Base-by-base conservation (phyloP, 23 tunicate species). In the Ciona savignyi region DNA sequence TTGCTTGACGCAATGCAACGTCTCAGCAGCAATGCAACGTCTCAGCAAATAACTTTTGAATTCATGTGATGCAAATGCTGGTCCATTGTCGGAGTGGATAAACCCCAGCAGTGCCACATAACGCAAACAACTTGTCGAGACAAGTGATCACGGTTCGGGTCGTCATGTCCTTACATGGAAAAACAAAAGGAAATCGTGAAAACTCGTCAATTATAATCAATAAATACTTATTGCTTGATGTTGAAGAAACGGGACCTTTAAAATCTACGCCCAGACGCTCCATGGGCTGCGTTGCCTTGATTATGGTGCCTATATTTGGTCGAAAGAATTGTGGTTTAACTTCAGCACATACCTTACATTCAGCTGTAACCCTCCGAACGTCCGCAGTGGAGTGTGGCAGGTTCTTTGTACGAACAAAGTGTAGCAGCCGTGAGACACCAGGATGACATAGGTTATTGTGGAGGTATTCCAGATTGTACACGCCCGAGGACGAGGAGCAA, bases 111-210 rank as follows among this genome's bases (percentile, higher is more conserved):
- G 60, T 56, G n/a, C 78, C 78, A 25, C 60, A 60, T 3, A 56
- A 27, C 15, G 67, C 60, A 26, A 56, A 74, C 3, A 74, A 29
- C 3, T 32, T 25, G 4, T 15, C 4, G 22, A 63, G 29, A 51
- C 68, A 26, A 24, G 27, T 42, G 30, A 56, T 56, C 32, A 74
- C 78, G 15, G 78, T 60, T 60, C 61, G 33, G 15, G 68, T 27
- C 20, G 67, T 24, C 67, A 74, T 74, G 21, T 23, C 4, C 23
- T 23, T 51, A 60, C 78, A 74, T 21, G 78, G 68, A 60, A 74
- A 74, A 21, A 74, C 78, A 60, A 74, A 74, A 4, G 78, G 78
- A 29, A 25, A 74, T 26, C 78, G 23, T 67, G 67, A 60, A 25
- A 6, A 74, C 61, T 74, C 78, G 23, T 74, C 78, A 56, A 56